Conservation (phyloP, 2,888 invertebrate genomes). For the Apoda limacodes region DNA sequence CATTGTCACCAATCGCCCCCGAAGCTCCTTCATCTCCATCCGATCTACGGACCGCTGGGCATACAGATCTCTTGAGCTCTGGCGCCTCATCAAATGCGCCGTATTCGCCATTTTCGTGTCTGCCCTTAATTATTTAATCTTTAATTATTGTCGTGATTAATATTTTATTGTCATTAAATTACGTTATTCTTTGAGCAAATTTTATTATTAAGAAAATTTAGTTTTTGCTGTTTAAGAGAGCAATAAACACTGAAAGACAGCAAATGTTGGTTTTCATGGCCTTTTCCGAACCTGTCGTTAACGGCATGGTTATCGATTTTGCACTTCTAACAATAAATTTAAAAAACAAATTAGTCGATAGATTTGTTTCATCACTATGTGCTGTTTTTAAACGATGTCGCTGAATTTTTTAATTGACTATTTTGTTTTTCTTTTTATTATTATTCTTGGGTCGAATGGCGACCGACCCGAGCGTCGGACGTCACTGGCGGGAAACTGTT, state of each 20-base stretch:
- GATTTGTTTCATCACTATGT: background rate
- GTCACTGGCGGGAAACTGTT: conserved; percentile 44
- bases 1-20: conserved; percentile 80
- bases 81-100: conserved; percentile 87
- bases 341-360: no score
- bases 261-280: no score
- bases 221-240: no score
- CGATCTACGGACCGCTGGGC: conserved; percentile 86
- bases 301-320: background rate
- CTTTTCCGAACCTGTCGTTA: background rate
- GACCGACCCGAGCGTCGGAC: conserved; percentile 27
- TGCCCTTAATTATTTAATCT: conserved; percentile 15
- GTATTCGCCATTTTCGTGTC: conserved; percentile 84
- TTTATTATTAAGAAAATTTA: no score
- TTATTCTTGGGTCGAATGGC: conserved; percentile 27
- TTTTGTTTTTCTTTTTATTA: conserved; percentile 25
- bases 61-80: conserved; percentile 87
- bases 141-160: conserved; percentile 23
- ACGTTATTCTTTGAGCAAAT: no score
- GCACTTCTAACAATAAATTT: no score
- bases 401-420: background rate
- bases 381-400: background rate
- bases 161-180: conserved; percentile 2
- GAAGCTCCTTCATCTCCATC: conserved; percentile 87
- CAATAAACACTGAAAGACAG: no score